These are phyloP conservation scores for Ischnus inquisitorius DNA, from an alignment of 2,888 invertebrate species.

Conservation along the genomic window DNA sequence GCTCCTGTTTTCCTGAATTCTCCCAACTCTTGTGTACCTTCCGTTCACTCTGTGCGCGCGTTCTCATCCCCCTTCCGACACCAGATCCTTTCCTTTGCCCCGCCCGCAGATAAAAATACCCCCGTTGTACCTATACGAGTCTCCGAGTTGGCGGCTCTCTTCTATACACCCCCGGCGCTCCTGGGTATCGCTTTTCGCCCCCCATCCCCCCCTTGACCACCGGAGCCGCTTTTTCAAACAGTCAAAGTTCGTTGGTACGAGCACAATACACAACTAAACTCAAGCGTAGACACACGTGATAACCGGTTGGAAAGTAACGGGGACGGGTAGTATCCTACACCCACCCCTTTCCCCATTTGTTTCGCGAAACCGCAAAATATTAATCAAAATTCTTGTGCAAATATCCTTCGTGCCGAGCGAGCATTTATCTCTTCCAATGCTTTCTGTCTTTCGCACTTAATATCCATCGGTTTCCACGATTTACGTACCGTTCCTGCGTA, in stretches of 20 bases:
- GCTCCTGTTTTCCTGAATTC: constrained; percentile 43
- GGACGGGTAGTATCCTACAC: not conserved
- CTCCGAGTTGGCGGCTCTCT: not conserved
- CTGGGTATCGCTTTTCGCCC: constrained; percentile 72
- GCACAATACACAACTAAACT: constrained; percentile 6
- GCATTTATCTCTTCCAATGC: not conserved
- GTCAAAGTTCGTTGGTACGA: constrained; percentile 3
- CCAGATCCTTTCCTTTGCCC: constrained; percentile 55
- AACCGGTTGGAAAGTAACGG: constrained; percentile 4
- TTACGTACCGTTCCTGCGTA: too few relatives aligned
- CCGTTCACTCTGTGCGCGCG: constrained; percentile 41
- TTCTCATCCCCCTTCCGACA: constrained; percentile 52
- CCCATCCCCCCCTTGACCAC: constrained; percentile 70
- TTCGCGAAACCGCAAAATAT: constrained; percentile 71
- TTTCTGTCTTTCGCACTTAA: constrained; percentile 12
- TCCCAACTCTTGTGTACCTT: constrained; percentile 24
- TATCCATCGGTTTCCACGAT: too few relatives aligned
- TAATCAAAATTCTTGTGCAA: constrained; percentile 80
- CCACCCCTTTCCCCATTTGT: constrained; percentile 29
- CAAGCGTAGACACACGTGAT: not conserved
- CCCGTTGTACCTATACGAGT: constrained; percentile 52
- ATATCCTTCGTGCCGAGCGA: constrained; percentile 70
- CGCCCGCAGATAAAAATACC: constrained; percentile 67
- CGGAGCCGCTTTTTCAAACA: constrained; percentile 47
- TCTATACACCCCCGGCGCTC: constrained; percentile 45